Conservation (phyloP, 2,888 invertebrate genomes). For the Oithona nana region DNA sequence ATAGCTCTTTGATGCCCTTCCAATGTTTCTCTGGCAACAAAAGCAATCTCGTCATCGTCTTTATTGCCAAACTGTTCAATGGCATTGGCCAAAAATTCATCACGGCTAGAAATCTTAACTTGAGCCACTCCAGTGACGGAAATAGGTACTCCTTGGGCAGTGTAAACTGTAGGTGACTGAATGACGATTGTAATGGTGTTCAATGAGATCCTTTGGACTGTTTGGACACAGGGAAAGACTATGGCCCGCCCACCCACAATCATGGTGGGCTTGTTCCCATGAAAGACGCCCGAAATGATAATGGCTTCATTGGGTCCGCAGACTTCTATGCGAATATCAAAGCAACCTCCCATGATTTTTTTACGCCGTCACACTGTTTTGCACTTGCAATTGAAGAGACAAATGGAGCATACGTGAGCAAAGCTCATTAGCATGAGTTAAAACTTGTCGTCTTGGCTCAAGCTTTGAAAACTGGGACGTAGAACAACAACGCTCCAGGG, state of each 20-base stretch:
- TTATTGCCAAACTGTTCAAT: constrained; percentile 15
- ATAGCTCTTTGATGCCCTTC: constrained; percentile 17
- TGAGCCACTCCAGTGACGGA: constrained; percentile 57
- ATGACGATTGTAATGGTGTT: constrained; percentile 95
- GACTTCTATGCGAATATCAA: constrained; percentile 23
- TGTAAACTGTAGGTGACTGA: constrained; percentile 85
- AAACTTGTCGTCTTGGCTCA: too few species aligned
- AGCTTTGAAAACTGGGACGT: too few species aligned
- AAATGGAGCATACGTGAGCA: too few species aligned
- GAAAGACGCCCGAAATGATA: constrained; percentile 25
- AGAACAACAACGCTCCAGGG: too few species aligned
- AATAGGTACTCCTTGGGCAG: constrained; percentile 87
- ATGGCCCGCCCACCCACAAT: constrained; percentile 16
- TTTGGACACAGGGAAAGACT: constrained; percentile 11
- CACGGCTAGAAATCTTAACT: not conserved
- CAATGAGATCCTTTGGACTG: constrained; percentile 52
- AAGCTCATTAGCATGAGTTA: too few species aligned
- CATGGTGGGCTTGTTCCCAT: constrained; percentile 9
- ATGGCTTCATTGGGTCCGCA: constrained; percentile 27
- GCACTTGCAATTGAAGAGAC: too few species aligned
- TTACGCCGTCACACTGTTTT: too few species aligned
- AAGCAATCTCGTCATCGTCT: constrained; percentile 5
- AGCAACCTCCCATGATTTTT: too few species aligned
- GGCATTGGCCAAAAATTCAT: not conserved
- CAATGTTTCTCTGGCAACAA: constrained; percentile 10